These are phyloP conservation scores for Linnaemya tessellans DNA, from an alignment of 2,888 invertebrate species.

Conservation along the genomic window DNA sequence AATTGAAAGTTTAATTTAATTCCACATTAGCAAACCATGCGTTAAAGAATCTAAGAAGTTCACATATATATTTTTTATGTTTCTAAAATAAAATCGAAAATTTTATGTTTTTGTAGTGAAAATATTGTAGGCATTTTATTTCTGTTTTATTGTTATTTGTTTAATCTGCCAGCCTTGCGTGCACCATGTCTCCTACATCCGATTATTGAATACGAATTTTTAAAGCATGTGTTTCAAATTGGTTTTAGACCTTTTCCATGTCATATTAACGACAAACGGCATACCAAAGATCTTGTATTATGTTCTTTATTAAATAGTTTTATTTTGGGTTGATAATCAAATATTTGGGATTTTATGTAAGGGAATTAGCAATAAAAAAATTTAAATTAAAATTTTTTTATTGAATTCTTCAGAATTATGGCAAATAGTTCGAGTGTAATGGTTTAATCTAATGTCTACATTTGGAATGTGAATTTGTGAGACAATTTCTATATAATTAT, in stretches of 20 bases:
- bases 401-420: not conserved
- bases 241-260: not conserved
- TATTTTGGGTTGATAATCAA: not conserved
- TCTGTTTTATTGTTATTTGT: not conserved
- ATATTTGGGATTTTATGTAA: not conserved
- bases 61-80: not conserved
- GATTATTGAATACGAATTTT: not conserved
- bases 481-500: too few relatives aligned
- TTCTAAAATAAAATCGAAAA: not conserved
- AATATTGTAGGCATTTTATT: not conserved
- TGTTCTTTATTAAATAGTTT: not conserved
- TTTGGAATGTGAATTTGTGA: too few relatives aligned
- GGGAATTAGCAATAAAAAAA: not conserved
- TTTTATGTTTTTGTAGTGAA: not conserved
- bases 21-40: not conserved
- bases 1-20: too few relatives aligned
- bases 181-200: not conserved
- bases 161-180: not conserved
- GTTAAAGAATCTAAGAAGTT: too few relatives aligned
- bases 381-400: not conserved
- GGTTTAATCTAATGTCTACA: too few relatives aligned
- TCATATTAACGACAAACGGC: not conserved
- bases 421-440: not conserved
- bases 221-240: not conserved
- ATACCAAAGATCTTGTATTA: not conserved